Base-by-base conservation (phyloP, 2,113 vertebrate species). In the Ciconia boyciana region DNA sequence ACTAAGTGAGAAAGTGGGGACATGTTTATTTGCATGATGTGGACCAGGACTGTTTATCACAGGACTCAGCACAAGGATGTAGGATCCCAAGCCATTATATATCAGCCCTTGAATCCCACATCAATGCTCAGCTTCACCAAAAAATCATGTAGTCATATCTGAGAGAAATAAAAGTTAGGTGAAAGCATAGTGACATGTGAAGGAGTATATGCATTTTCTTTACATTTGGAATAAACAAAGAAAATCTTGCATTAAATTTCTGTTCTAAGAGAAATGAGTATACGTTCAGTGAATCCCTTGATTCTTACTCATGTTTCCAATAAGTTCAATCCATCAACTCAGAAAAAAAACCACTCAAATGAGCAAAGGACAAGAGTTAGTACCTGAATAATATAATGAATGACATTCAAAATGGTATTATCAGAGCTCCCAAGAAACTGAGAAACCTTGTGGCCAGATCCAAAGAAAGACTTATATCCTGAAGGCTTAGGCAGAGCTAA, bases 211-310 rank as follows among this genome's bases (percentile, higher is more conserved):
- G 12, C 10, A 39, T 49, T 75, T 94, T 70, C 26, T 71, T 12
- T 17, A 91, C 28, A 4, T 43, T 28, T 66, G 21, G n/a, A 89
- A 54, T 43, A 91, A 89, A 82, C 6, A 65, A 87, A 76, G 13
- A 54, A 89, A 80, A 68, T 21, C 18, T 60, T 81, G 18, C 46
- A n/a, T 51, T 36, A 83, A n/a, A 74, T 58, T 85, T 72, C 28
- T 49, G 5, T 72, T 90, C 41, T 43, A 83, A 70, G 16, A 83
- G 12, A 84, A 70, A 36, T 34, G 1, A 77, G 11, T 32, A 6
- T 32, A 31, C 0, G 0, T 64, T 52, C 41, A 60, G 18, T 78
- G 51, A 26, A 78, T 64, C 7, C 14, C 22, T 62, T 66, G 26
- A 88, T 61, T 78, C 28, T 58, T 39, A 46, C 9, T 75, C 13